Base-by-base conservation (phyloP, 2,797 vertebrate species). In the Spinus pinus region DNA sequence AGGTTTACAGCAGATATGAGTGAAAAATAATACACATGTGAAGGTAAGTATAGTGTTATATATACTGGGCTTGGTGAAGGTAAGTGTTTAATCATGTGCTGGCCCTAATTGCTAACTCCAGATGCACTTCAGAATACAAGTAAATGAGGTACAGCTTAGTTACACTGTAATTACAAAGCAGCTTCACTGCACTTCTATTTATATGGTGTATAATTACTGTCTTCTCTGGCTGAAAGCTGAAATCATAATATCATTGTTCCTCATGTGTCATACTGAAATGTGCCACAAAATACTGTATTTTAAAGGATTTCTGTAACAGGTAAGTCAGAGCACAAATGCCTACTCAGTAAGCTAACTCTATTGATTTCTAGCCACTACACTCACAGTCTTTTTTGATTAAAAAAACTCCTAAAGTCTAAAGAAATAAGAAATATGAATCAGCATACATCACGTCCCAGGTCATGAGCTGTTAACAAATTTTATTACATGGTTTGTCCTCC, bases 1-100 rank as follows among this genome's bases (percentile, higher is more conserved):
- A 53, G 33, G 89, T 90, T 94, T 82, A 24, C 86, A 94, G 93
- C 90, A 95, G 94, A 81, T 88, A 86, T 1, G 27, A 94, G 86
- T 96, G 94, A 96, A 96, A 96, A 97, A 95, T 92, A 96, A 94
- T 81, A 73, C 62, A 81, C 56, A 42, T 42, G 56, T 74, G 81
- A 91, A 93, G 74, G 64, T 67, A 94, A 87, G 71, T 85, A 7
- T 71, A 90, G 88, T 87, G 86, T 46, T 41, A 24, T 46, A 41
- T 56, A 73, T 39, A 44, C 17, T 61, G 49, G 13, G 46, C 56
- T 46, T 82, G 79, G 79, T n/a, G 49, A 78, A 82, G 35, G 66
- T n/a, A 84, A 66, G 89, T 82, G 60, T 86, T 94, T 96, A 85
- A 86, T 91, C 87, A 87, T 74, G 69, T 50, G 18, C 66, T 72